These are phyloP conservation scores for Parus major DNA, from an alignment of 2,113 vertebrate species.

Conservation along the genomic window DNA sequence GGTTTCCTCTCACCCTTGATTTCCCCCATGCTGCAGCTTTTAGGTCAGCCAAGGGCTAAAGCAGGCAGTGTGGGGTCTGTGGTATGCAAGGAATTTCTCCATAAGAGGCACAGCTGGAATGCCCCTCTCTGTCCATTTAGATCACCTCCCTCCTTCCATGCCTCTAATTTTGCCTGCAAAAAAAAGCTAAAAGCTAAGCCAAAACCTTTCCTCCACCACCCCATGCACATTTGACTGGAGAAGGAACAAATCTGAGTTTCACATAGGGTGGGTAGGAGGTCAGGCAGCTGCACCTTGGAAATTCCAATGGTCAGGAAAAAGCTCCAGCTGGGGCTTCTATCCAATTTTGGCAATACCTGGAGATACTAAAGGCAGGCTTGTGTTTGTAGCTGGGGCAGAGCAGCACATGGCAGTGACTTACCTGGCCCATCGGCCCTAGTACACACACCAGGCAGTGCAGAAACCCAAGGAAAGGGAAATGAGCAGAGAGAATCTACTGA, in stretches of 20 bases:
- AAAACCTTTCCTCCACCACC: background rate
- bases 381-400: background rate
- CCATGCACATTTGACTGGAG: background rate
- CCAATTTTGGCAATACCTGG: background rate
- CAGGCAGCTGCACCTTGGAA: background rate
- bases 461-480: background rate
- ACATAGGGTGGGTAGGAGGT: rapidly evolving
- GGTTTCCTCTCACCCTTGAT: background rate
- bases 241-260: background rate
- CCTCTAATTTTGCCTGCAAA: background rate
- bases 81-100: background rate
- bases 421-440: background rate
- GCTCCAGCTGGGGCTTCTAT: background rate
- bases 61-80: background rate
- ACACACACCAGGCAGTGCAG: rapidly evolving
- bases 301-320: background rate
- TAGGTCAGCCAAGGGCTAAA: background rate
- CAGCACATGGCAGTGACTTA: rapidly evolving
- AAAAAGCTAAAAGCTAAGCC: background rate
- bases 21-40: background rate
- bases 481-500: background rate
- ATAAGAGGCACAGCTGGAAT: background rate
- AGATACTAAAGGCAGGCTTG: background rate
- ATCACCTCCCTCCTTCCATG: background rate
- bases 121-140: background rate